A percentile compares a stretch with the other conserved stretches of the same genome.
These are phyloP conservation scores for Latheticus oryzae DNA, from an alignment of 2,888 invertebrate genomes.

Conservation along the genomic window DNA sequence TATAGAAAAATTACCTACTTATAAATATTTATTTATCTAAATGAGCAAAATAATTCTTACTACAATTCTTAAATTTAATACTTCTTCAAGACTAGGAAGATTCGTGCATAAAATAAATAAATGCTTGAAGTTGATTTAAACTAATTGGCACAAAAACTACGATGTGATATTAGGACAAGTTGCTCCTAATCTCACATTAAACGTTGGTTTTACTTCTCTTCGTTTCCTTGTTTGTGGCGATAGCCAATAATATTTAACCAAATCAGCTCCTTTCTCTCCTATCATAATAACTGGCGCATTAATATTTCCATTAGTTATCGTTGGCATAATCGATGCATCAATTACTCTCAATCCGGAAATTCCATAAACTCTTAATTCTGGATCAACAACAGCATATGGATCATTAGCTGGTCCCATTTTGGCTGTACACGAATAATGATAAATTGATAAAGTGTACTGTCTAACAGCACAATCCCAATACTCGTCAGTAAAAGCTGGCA, in stretches of 20 bases:
- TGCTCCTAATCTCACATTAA: conserved; percentile 47
- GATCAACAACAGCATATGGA: conserved; percentile 85
- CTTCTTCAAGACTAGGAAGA: too few relatives aligned
- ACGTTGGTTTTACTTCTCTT: conserved; percentile 45
- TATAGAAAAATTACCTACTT: too few relatives aligned
- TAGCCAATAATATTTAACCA: conserved; percentile 73
- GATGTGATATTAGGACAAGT: conserved; percentile 34
- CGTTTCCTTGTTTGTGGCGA: conserved; percentile 41
- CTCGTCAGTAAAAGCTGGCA: conserved; percentile 82
- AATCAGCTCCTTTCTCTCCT: conserved; percentile 85
- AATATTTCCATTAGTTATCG: conserved; percentile 87
- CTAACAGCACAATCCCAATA: conserved; percentile 88
- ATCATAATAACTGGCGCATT: conserved; percentile 92
- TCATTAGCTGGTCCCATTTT: conserved; percentile 86
- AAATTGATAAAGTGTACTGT: conserved; percentile 89
- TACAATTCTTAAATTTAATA: too few relatives aligned
- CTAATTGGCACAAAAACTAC: too few relatives aligned
- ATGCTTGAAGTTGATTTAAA: too few relatives aligned
- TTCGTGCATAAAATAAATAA: too few relatives aligned
- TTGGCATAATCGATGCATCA: conserved; percentile 90
- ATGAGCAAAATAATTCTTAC: too few relatives aligned
- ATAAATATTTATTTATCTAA: too few relatives aligned
- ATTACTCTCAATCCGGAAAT: conserved; percentile 83
- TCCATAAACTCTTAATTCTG: conserved; percentile 76
- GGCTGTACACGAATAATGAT: conserved; percentile 85